phyloP scores from a whole-genome alignment of 2,888 invertebrate species.

The Abscondita cerata region DNA sequence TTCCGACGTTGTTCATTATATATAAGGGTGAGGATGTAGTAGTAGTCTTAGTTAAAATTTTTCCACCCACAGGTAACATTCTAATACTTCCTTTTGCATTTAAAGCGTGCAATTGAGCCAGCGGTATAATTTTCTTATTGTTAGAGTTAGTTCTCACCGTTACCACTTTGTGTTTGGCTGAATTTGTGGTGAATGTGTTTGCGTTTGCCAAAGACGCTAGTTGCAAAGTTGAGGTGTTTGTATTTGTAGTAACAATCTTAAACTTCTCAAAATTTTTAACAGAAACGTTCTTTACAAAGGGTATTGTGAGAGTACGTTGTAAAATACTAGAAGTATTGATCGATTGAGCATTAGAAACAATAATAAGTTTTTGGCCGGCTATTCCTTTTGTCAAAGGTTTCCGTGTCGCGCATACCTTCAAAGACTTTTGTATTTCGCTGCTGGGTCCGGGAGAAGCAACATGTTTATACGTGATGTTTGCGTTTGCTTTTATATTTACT shows the following conservation, averaged over 20 bases:
- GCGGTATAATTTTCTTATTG: slow-evolving; percentile 54
- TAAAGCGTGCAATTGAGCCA: slow-evolving; percentile 56
- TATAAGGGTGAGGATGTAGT: slow-evolving; percentile 46
- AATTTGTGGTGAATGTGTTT: slow-evolving; percentile 41
- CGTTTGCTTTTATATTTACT: slow-evolving; percentile 45
- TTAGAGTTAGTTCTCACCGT: slow-evolving; percentile 52
- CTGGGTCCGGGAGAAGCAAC: slow-evolving; percentile 39
- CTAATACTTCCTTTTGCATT: slow-evolving; percentile 57
- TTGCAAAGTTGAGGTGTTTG: slow-evolving; percentile 34
- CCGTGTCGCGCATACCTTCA: slow-evolving; percentile 51
- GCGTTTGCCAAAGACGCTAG: slow-evolving; percentile 34
- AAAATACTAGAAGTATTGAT: slow-evolving; percentile 54
- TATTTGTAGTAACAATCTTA: slow-evolving; percentile 50
- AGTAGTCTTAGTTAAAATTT: slow-evolving; percentile 51
- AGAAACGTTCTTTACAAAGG: slow-evolving; percentile 55
- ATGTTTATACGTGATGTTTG: slow-evolving; percentile 45
- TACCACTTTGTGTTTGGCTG: slow-evolving; percentile 54
- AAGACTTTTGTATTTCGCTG: slow-evolving; percentile 44
- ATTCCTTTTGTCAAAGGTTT: slow-evolving; percentile 48
- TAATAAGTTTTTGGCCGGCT: slow-evolving; percentile 56
- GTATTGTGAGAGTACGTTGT: slow-evolving; percentile 55
- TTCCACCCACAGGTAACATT: slow-evolving; percentile 54
- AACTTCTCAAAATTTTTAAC: slow-evolving; percentile 58
- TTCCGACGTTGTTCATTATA: slow-evolving; percentile 47
- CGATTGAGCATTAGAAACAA: slow-evolving; percentile 56